Percentiles rank a stretch among this genome's conserved stretches.
Evolutionary conservation across 2,113 vertebrate species (phyloP).

Genomic region (Rhadina sibilatrix): DNA sequence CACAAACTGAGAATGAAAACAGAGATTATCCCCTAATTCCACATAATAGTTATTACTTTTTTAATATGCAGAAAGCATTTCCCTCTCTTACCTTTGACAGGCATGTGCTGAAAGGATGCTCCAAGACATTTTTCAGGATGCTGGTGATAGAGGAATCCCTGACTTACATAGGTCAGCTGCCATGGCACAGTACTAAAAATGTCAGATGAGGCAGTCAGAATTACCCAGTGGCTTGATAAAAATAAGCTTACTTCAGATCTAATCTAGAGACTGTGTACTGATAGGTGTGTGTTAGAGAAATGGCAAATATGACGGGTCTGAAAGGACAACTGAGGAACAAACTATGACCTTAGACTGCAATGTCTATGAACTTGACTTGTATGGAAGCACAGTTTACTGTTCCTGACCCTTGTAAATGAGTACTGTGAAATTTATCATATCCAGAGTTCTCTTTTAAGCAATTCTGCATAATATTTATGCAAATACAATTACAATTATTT

Average conservation of each 20-base stretch:
- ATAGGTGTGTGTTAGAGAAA: slow-evolving; percentile 10
- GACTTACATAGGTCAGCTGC: slow-evolving; percentile 20
- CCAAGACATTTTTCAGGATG: not conserved
- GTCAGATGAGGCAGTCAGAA: slow-evolving; percentile 35
- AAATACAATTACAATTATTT: not conserved
- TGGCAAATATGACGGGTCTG: not conserved
- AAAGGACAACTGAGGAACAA: not conserved
- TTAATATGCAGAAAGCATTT: not conserved
- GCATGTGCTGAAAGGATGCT: not conserved
- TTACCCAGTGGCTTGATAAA: slow-evolving; percentile 48
- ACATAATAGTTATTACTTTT: not conserved
- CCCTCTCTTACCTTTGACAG: slow-evolving; percentile 17
- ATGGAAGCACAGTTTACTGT: not conserved
- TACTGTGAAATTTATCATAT: not conserved
- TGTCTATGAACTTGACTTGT: not conserved
- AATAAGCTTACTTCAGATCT: slow-evolving; percentile 63
- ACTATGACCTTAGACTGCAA: not conserved
- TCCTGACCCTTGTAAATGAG: not conserved
- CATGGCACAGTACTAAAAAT: slow-evolving; percentile 15
- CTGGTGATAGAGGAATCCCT: slow-evolving; percentile 6
- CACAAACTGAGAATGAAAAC: not conserved
- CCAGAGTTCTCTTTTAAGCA: not conserved
- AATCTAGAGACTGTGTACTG: slow-evolving; percentile 18
- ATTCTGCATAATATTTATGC: not conserved
- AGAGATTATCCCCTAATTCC: not conserved